Evolutionary conservation across 2,888 invertebrate species (phyloP), one percentile per base, ranked within the genome.

Genomic region (Cryptophagus acutangulus): DNA sequence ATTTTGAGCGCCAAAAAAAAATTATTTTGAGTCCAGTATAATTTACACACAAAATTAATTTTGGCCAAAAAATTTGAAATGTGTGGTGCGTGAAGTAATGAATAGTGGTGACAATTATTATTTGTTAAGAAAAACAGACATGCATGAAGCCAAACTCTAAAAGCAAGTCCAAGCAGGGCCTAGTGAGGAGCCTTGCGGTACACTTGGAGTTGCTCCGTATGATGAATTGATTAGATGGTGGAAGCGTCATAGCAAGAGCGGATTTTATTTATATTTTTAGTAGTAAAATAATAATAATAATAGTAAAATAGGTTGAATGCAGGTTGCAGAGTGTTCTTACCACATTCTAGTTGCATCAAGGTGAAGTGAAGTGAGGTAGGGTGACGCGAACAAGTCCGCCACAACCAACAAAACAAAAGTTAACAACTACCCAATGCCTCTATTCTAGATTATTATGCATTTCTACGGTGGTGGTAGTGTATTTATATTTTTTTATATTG

Each of bases 361-460:
- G 66, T 67, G 67, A 67, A 67, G 66, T 63, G 58, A 67, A 66
- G 67, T 67, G 66, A 65, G 66, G 66, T 66, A 65, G 65, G 65
- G 65, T 67, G 67, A 67, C 64, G 66, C 61, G 59, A 63, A 65
- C 63, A 67, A 66, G 67, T 68, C 68, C 68, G 67, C 68, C 67
- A 67, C 68, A 69, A 68, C 66, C 67, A 67, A 69, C 65, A 69
- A 69, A 69, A 69, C 65, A 69, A 66, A n/a, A 69, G 67, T 69
- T 69, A 69, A 66, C 66, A 68, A 68, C 69, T 69, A 69, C 68
- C 65, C 66, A 67, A 58, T 56, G 56, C 55, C 55, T 65, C 60
- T 61, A 61, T 59, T 60, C 61, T 63, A 62, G 55, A 59, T 61
- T 59, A 56, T 57, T 59, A 62, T 60, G 64, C 63, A 64, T 57